These are phyloP conservation scores for Stegodyphus mimosarum DNA, from an alignment of 1,140 invertebrate genomes.

Conservation along the genomic window DNA sequence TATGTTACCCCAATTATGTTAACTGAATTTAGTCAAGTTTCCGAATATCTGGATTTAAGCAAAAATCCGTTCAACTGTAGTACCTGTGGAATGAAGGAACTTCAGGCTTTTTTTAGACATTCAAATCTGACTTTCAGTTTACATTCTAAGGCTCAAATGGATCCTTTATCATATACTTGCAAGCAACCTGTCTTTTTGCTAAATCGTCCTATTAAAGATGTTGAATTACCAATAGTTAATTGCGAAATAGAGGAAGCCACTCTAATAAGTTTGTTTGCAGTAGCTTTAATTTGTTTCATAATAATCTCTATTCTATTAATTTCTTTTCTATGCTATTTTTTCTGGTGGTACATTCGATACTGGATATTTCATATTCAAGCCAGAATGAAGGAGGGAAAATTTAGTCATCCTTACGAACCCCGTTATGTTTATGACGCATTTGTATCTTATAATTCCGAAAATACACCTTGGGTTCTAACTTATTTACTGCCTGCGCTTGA, in stretches of 20 bases:
- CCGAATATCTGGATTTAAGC: slow-evolving; percentile 68
- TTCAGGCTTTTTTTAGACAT: slow-evolving; percentile 16
- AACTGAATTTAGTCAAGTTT: slow-evolving; percentile 70
- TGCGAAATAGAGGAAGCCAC: slow-evolving; percentile 64
- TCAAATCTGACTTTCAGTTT: not conserved
- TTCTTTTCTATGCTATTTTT: slow-evolving; percentile 63
- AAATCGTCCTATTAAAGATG: slow-evolving; percentile 3
- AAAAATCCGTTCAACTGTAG: slow-evolving; percentile 72
- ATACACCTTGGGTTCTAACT: slow-evolving; percentile 73
- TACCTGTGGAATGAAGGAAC: slow-evolving; percentile 40
- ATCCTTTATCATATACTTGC: slow-evolving; percentile 66
- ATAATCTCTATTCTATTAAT: slow-evolving; percentile 66
- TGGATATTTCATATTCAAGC: slow-evolving; percentile 72
- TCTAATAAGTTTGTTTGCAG: slow-evolving; percentile 65
- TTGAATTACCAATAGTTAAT: slow-evolving; percentile 6
- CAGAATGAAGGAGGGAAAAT: slow-evolving; percentile 62
- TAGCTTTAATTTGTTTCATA: slow-evolving; percentile 67
- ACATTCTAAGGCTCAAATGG: slow-evolving; percentile 37
- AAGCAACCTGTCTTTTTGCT: slow-evolving; percentile 65
- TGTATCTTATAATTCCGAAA: slow-evolving; percentile 76
- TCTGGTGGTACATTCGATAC: slow-evolving; percentile 71
- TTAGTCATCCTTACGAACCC: slow-evolving; percentile 37
- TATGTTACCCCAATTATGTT: slow-evolving; percentile 72
- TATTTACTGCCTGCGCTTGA: slow-evolving; percentile 73
- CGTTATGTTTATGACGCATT: slow-evolving; percentile 77